Conservation (phyloP, 64 coral and sea anemone genomes). For the Porites lutea region DNA sequence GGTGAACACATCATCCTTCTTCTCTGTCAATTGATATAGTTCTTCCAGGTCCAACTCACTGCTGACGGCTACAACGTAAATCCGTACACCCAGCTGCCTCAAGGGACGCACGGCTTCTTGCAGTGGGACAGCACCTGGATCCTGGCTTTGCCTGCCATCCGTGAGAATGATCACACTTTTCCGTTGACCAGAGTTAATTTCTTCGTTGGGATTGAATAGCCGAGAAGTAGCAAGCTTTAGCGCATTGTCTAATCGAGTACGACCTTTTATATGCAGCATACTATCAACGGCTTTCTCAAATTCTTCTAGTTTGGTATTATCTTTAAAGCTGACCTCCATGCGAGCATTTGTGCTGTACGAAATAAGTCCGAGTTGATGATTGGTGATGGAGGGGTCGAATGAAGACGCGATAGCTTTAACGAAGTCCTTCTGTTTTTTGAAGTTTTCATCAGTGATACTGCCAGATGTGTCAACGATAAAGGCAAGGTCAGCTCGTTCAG, state of each 20-base stretch:
- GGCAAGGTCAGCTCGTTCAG: slow-evolving; percentile 65
- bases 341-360: slow-evolving; percentile 63
- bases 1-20: slow-evolving; percentile 66
- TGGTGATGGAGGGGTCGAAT: slow-evolving; percentile 40
- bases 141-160: slow-evolving; percentile 80
- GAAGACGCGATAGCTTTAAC: slow-evolving; percentile 61
- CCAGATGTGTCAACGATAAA: slow-evolving; percentile 87
- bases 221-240: slow-evolving; percentile 51
- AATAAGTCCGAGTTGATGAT: slow-evolving; percentile 64
- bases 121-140: slow-evolving; percentile 46
- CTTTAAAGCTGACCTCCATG: slow-evolving; percentile 57
- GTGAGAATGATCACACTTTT: slow-evolving; percentile 80
- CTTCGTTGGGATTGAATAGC: slow-evolving; percentile 51
- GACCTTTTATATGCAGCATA: slow-evolving; percentile 65
- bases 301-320: slow-evolving; percentile 16
- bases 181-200: slow-evolving; percentile 43
- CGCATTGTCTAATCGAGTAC: slow-evolving; percentile 76
- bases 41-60: slow-evolving; percentile 65
- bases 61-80: slow-evolving; percentile 69
- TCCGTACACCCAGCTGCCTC: slow-evolving; percentile 51
- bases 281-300: slow-evolving; percentile 70
- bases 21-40: slow-evolving; percentile 61
- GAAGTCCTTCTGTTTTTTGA: slow-evolving; percentile 79
- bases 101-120: slow-evolving; percentile 54
- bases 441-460: slow-evolving; percentile 73